Percentiles rank a stretch among this genome's conserved stretches.
Conservation (phyloP, 2,888 invertebrate genomes). For the Lysandra coridon region DNA sequence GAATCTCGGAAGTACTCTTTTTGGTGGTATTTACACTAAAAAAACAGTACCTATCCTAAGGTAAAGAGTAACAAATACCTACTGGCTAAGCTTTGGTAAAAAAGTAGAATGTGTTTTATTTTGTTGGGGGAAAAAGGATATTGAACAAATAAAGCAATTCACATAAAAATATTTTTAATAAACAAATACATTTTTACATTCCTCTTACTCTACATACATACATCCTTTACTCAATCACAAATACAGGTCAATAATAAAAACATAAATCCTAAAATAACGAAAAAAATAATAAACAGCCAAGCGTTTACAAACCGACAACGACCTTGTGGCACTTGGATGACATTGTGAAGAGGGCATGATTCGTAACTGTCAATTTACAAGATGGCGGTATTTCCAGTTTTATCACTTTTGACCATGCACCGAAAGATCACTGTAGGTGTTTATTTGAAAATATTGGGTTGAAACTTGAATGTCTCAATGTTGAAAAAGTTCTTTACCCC, state of each 20-base stretch:
- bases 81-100: too few relatives aligned
- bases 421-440: not conserved
- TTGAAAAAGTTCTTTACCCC: not conserved
- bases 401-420: not conserved
- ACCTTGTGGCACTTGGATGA: too few relatives aligned
- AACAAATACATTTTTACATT: conserved; percentile 34
- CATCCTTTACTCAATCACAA: conserved; percentile 37
- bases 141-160: not conserved
- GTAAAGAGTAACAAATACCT: too few relatives aligned
- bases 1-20: too few relatives aligned
- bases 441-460: not conserved
- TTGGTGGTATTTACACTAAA: too few relatives aligned
- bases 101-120: too few relatives aligned
- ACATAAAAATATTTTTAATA: conserved; percentile 32
- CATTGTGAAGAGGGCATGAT: too few relatives aligned
- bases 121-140: not conserved
- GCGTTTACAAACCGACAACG: not conserved
- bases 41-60: too few relatives aligned
- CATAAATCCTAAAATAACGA: conserved; percentile 5
- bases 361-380: not conserved
- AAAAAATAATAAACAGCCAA: conserved; percentile 14
- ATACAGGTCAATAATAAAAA: conserved; percentile 28
- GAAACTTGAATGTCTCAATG: not conserved
- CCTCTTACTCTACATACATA: conserved; percentile 13
- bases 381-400: not conserved